Conservation (phyloP, 2,888 invertebrate genomes). For the Meliscaeva auricollis region DNA sequence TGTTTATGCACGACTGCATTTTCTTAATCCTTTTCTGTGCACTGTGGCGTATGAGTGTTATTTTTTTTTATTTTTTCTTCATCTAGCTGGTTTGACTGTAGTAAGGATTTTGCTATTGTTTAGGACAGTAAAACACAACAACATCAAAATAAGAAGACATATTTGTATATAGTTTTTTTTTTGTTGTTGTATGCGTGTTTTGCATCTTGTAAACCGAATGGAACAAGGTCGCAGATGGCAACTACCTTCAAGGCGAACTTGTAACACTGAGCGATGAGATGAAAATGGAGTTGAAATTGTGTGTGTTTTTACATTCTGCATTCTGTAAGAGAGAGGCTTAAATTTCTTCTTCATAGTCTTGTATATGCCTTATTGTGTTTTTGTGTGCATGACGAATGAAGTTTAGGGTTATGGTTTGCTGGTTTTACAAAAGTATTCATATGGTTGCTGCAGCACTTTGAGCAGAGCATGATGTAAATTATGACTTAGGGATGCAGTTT, state of each 20-base stretch:
- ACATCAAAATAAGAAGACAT: slow-evolving; percentile 16
- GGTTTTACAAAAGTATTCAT: not conserved
- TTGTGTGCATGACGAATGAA: slow-evolving; percentile 14
- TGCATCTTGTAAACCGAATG: slow-evolving; percentile 53
- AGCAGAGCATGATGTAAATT: slow-evolving; percentile 7
- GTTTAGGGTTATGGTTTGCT: slow-evolving; percentile 3
- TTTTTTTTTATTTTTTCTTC: slow-evolving; percentile 16
- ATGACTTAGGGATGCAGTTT: slow-evolving; percentile 11
- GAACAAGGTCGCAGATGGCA: slow-evolving; percentile 64
- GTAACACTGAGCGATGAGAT: slow-evolving; percentile 47
- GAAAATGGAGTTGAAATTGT: slow-evolving; percentile 43
- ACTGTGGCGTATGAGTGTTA: slow-evolving; percentile 49
- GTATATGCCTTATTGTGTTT: slow-evolving; percentile 1
- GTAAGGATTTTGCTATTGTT: slow-evolving; percentile 47
- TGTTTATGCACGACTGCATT: slow-evolving; percentile 69
- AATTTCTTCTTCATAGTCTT: not conserved
- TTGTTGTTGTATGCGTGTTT: slow-evolving; percentile 44
- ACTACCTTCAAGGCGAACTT: slow-evolving; percentile 59
- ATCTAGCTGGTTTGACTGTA: slow-evolving; percentile 4
- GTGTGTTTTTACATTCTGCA: slow-evolving; percentile 21
- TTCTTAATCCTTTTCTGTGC: slow-evolving; percentile 65
- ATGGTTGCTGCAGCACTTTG: not conserved
- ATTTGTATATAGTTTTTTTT: slow-evolving; percentile 28
- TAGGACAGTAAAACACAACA: slow-evolving; percentile 8
- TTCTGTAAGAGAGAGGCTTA: slow-evolving; percentile 17